Evolutionary conservation across 2,888 invertebrate species (phyloP), one percentile per base, ranked within the genome.

Genomic region (Sipha maydis): DNA sequence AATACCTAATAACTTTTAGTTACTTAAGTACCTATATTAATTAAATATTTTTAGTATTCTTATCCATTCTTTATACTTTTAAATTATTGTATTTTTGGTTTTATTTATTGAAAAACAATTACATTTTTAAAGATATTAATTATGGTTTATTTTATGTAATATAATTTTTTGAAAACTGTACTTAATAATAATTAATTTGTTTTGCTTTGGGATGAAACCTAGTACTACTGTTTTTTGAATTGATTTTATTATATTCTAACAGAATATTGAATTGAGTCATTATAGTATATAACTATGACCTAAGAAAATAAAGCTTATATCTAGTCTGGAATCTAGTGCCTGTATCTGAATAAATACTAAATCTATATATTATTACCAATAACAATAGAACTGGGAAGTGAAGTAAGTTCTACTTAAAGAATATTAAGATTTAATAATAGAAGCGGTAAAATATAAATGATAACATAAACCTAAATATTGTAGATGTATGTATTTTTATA

Each of bases 141-240:
- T 4, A 21, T 85, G 56, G 71, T 80, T 79, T 85, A 69, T 80
- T 79, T 79, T 75, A 41, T 82, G 80, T 88, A 88, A 88, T 88
- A 88, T 88, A 88, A 41, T 80, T 82, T 80, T 86, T 80, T 82
- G 41, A 21, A 73, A 79, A 79, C 41, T 78, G 85, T 88, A 88
- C 80, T 88, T 88, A 88, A 82, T 79, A 78, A 78, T 48, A 69
- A 71, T 41, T 25, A 25, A 25, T 17, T 76, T 86, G 78, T 71
- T 3, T 85, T 78, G 41, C 34, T 83, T 38, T 85, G n/a, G n/a
- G n/a, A 71, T 71, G 14, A 69, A 69, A 69, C 48, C 48, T 71
- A 28, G 19, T n/a, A 28, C 5, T 61, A 21, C 61, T 61, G 61
- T 61, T 48, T 14, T 11, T 48, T 48, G 11, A 14, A 14, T 48